A percentile compares a stretch with the other conserved stretches of the same genome.
These are phyloP conservation scores for Lampris incognitus DNA, from an alignment of 2,113 vertebrate genomes.

Conservation along the genomic window DNA sequence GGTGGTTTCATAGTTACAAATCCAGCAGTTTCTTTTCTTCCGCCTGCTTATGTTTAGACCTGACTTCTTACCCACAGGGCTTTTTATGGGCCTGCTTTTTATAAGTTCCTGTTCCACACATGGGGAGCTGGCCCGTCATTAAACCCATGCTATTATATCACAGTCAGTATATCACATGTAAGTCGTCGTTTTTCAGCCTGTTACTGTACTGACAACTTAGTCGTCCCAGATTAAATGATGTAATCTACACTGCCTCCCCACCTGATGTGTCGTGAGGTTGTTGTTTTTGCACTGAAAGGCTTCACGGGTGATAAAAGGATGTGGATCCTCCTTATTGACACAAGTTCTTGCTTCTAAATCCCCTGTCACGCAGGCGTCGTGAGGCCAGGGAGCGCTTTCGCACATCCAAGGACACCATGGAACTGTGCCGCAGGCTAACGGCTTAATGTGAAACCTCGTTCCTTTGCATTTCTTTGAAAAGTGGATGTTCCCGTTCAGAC, in stretches of 20 bases:
- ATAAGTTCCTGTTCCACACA: slow-evolving; percentile 24
- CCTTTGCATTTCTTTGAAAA: not conserved
- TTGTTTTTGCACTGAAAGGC: slow-evolving; percentile 1
- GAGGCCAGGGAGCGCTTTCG: not conserved
- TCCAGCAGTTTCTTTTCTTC: slow-evolving; percentile 25
- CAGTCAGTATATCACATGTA: not conserved
- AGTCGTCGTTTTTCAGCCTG: not conserved
- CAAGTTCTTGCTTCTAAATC: slow-evolving; percentile 43
- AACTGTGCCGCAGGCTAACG: slow-evolving; percentile 1
- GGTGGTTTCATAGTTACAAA: slow-evolving; percentile 20
- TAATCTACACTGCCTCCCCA: slow-evolving; percentile 15
- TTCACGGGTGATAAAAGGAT: slow-evolving; percentile 2
- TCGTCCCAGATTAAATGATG: slow-evolving; percentile 17
- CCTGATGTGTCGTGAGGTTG: not conserved
- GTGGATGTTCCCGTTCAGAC: not conserved
- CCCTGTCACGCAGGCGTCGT: slow-evolving; percentile 33
- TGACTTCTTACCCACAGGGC: slow-evolving; percentile 5
- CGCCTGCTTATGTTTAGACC: slow-evolving; percentile 11
- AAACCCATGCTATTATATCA: not conserved
- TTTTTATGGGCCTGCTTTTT: slow-evolving; percentile 26
- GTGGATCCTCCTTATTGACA: slow-evolving; percentile 33
- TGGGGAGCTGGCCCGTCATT: slow-evolving; percentile 2
- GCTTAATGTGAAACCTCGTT: not conserved
- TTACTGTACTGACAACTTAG: slow-evolving; percentile 1
- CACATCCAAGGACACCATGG: slow-evolving; percentile 9